Evolutionary conservation across 1,140 invertebrate species (phyloP).

Genomic region (Laupala kohalensis): DNA sequence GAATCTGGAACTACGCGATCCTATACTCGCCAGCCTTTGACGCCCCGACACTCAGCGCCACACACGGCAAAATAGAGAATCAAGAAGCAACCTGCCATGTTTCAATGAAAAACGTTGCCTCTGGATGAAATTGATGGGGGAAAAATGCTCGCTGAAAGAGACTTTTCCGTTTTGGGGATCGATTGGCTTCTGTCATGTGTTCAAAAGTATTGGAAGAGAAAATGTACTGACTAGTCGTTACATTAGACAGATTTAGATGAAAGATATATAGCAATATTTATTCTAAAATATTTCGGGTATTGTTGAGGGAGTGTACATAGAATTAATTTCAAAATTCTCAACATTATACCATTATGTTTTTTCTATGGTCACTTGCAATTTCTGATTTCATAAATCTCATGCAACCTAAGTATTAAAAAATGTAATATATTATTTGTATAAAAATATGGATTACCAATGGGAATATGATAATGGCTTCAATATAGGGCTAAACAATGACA

Average conservation of each 20-base stretch:
- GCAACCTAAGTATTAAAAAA: neutral
- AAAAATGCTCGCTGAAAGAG: neutral
- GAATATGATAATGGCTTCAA: too few relatives aligned
- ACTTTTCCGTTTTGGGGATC: neutral
- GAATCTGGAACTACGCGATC: conserved; percentile 16
- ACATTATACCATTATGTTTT: neutral
- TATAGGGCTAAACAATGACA: too few relatives aligned
- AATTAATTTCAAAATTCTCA: neutral
- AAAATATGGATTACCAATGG: neutral
- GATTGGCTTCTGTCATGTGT: neutral
- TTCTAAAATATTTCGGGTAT: neutral
- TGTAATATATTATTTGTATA: neutral
- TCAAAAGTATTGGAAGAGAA: neutral
- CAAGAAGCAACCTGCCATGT: too few relatives aligned
- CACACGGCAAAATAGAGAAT: neutral
- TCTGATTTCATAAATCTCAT: neutral
- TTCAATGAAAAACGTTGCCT: too few relatives aligned
- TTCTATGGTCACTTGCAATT: neutral
- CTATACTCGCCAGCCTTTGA: neutral
- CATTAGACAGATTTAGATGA: neutral
- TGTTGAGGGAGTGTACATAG: neutral
- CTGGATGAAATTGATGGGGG: too few relatives aligned
- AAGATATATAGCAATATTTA: neutral
- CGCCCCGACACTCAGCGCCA: neutral
- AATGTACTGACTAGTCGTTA: neutral